phyloP scores from a whole-genome alignment of 1,140 invertebrate genomes.

The Neuroterus valhalla region DNA sequence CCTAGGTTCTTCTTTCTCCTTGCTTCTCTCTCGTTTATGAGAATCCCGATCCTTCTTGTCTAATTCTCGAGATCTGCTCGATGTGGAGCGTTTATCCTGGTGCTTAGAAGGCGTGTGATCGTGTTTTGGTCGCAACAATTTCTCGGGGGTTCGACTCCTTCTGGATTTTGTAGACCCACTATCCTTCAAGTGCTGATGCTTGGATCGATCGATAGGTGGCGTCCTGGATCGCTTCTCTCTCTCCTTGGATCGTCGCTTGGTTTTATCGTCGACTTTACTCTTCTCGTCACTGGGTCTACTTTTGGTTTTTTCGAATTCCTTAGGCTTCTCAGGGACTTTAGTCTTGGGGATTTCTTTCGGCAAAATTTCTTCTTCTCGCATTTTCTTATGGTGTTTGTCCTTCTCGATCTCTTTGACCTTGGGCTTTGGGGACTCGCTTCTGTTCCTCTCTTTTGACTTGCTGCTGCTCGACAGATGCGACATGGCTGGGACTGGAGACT shows the following conservation, averaged over 20 bases:
- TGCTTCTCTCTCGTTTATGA: conserved; percentile 69
- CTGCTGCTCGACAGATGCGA: conserved; percentile 49
- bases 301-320: conserved; percentile 65
- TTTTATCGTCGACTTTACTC: conserved; percentile 57
- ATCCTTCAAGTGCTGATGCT: conserved; percentile 64
- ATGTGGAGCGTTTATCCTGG: conserved; percentile 56
- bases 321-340: conserved; percentile 64
- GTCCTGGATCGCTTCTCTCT: conserved; percentile 69
- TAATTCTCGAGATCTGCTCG: conserved; percentile 56
- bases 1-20: conserved; percentile 63
- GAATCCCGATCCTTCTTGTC: conserved; percentile 69
- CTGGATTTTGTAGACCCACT: conserved; percentile 54
- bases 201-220: conserved; percentile 62
- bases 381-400: conserved; percentile 63
- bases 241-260: conserved; percentile 66
- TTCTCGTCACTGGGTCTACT: conserved; percentile 63
- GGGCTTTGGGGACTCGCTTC: conserved; percentile 69
- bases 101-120: conserved; percentile 60
- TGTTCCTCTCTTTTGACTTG: conserved; percentile 66
- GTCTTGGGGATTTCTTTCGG: conserved; percentile 51
- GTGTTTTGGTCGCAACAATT: conserved; percentile 66
- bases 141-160: conserved; percentile 69
- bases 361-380: conserved; percentile 58
- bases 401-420: conserved; percentile 60
- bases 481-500: conserved; percentile 58